Percentiles rank a stretch among this genome's conserved stretches.
phyloP scores from a whole-genome alignment of 2,797 vertebrate genomes.

The Hydrocynus forskahlii region DNA sequence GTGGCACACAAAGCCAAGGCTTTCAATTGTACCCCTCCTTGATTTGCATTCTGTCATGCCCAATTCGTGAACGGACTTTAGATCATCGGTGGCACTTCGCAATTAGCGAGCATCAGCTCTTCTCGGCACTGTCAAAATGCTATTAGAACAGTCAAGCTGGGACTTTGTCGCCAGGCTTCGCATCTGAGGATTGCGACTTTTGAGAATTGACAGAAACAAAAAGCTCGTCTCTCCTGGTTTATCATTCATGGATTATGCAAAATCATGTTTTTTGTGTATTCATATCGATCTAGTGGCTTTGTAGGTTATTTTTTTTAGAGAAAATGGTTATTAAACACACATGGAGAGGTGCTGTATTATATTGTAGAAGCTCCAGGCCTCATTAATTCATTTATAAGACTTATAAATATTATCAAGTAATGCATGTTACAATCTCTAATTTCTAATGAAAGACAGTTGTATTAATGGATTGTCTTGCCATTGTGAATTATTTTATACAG shows the following conservation, averaged over 20 bases:
- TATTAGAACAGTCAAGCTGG: slow-evolving; percentile 32
- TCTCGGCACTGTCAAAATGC: slow-evolving; percentile 31
- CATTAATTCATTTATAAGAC: too few relatives aligned
- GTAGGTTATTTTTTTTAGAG: too few relatives aligned
- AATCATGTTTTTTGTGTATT: background rate
- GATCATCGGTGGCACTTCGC: slow-evolving; percentile 33
- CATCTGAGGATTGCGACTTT: background rate
- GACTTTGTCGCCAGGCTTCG: background rate
- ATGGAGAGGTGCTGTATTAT: too few relatives aligned
- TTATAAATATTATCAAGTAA: too few relatives aligned
- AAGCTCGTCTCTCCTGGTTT: background rate
- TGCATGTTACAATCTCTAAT: too few relatives aligned
- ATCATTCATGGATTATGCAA: background rate
- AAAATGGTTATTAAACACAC: too few relatives aligned
- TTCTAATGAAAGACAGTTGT: too few relatives aligned
- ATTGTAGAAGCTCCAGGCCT: too few relatives aligned
- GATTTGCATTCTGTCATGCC: slow-evolving; percentile 52
- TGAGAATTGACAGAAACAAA: background rate
- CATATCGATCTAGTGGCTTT: too few relatives aligned
- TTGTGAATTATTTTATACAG: too few relatives aligned
- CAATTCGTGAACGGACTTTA: slow-evolving; percentile 39
- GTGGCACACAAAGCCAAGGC: slow-evolving; percentile 23
- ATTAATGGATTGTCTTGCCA: too few relatives aligned
- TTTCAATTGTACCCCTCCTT: slow-evolving; percentile 32
- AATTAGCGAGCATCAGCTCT: slow-evolving; percentile 51